A percentile compares a stretch with the other conserved stretches of the same genome.
Evolutionary conservation across 2,797 vertebrate species (phyloP).

Genomic region (Crenichthys baileyi): DNA sequence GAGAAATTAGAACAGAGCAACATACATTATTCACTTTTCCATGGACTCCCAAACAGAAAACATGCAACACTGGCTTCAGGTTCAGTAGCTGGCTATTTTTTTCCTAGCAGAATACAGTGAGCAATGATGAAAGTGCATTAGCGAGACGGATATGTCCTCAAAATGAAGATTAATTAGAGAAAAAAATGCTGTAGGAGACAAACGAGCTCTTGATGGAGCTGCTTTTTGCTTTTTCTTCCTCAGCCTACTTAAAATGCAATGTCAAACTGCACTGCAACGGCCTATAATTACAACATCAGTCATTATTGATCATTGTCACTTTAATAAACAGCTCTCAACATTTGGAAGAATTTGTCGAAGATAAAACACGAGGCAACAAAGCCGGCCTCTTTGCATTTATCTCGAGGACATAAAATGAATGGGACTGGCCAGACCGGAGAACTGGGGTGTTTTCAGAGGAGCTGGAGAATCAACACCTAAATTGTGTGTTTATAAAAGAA

Average conservation of each 20-base stretch:
- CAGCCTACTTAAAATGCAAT: slow-evolving; percentile 69
- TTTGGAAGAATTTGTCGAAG: slow-evolving; percentile 62
- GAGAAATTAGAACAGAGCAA: slow-evolving; percentile 54
- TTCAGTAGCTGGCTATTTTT: slow-evolving; percentile 29
- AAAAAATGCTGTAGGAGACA: slow-evolving; percentile 55
- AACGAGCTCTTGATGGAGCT: slow-evolving; percentile 57
- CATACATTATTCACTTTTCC: slow-evolving; percentile 61
- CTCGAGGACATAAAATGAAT: slow-evolving; percentile 36
- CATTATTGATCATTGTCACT: slow-evolving; percentile 81
- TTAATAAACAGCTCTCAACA: slow-evolving; percentile 76
- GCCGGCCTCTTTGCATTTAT: slow-evolving; percentile 47
- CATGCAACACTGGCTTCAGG: slow-evolving; percentile 45
- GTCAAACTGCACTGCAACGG: slow-evolving; percentile 57
- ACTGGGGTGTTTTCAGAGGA: slow-evolving; percentile 11
- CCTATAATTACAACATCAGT: slow-evolving; percentile 79
- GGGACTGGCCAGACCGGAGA: slow-evolving; percentile 22
- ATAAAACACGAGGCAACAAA: slow-evolving; percentile 59
- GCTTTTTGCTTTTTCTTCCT: slow-evolving; percentile 38
- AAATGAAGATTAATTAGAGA: slow-evolving; percentile 74
- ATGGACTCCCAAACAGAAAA: slow-evolving; percentile 35
- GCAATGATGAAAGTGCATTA: slow-evolving; percentile 69
- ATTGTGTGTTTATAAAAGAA: slow-evolving; percentile 37
- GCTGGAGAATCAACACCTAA: slow-evolving; percentile 45
- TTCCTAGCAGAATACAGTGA: slow-evolving; percentile 33
- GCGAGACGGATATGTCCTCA: slow-evolving; percentile 48